Percentiles rank a stretch among this genome's conserved stretches.
phyloP scores from a whole-genome alignment of 2,113 vertebrate genomes.

The Malurus melanocephalus region DNA sequence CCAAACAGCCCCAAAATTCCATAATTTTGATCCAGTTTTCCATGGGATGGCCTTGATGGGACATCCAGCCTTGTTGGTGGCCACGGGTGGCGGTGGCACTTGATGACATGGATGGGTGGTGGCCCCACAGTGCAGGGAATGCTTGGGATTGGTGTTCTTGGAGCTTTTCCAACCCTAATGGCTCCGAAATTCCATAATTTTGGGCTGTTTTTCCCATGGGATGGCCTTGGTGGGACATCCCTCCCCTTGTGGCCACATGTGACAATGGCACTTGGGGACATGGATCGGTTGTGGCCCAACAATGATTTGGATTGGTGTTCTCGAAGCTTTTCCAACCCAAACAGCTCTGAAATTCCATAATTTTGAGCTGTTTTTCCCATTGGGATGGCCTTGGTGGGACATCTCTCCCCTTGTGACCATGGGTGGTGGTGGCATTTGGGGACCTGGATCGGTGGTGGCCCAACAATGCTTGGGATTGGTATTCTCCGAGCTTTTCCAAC shows the following conservation, averaged over 20 bases:
- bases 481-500: not conserved
- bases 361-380: not conserved
- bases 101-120: not conserved
- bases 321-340: not conserved
- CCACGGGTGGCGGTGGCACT: too few species aligned
- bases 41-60: too few species aligned
- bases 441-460: not conserved
- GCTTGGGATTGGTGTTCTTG: too few species aligned
- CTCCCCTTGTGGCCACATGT: too few species aligned
- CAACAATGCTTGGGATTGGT: not conserved
- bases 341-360: fast-evolving
- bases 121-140: too few species aligned
- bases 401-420: too few species aligned
- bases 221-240: too few species aligned
- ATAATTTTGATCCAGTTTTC: too few species aligned
- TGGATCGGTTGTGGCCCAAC: too few species aligned
- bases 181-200: not conserved
- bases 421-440: not conserved
- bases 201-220: not conserved
- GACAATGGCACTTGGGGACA: not conserved
- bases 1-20: too few species aligned
- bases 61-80: too few species aligned
- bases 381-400: too few species aligned
- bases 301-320: fast-evolving
- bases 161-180: not conserved